phyloP scores from a whole-genome alignment of 2,797 vertebrate species.

The Morus bassanus region DNA sequence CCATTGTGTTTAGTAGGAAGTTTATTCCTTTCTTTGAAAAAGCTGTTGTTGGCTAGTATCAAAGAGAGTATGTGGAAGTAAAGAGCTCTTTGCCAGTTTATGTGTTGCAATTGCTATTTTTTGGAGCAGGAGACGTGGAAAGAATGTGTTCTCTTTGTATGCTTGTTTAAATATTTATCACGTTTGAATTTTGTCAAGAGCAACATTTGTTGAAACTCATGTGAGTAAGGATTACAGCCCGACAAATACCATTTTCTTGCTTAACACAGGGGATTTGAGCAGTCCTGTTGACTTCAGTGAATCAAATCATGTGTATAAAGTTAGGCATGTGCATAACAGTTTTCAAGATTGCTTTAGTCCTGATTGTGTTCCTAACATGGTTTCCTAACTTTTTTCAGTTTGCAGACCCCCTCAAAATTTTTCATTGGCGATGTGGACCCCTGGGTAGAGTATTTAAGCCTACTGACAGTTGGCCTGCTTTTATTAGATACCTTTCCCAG shows the following conservation, averaged over 20 bases:
- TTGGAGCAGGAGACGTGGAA: background rate
- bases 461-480: slow-evolving; percentile 44
- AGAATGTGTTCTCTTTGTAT: background rate
- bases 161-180: slow-evolving; percentile 23
- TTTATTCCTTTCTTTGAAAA: background rate
- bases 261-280: background rate
- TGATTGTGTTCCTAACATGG: background rate
- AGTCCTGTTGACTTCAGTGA: background rate
- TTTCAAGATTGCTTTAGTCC: background rate
- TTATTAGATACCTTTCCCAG: slow-evolving; percentile 24
- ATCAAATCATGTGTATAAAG: background rate
- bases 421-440: slow-evolving; percentile 29
- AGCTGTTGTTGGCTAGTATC: background rate
- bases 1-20: background rate
- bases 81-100: background rate
- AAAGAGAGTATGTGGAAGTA: background rate
- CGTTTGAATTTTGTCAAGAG: background rate
- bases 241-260: background rate
- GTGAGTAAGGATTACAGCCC: background rate
- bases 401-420: slow-evolving; percentile 30
- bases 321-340: background rate
- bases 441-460: slow-evolving; percentile 36
- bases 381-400: slow-evolving; percentile 37
- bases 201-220: background rate
- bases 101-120: background rate